Evolutionary conservation across 2,113 vertebrate genomes (phyloP), one percentile per base, ranked within the genome.

Genomic region (Lampris megalopsis): DNA sequence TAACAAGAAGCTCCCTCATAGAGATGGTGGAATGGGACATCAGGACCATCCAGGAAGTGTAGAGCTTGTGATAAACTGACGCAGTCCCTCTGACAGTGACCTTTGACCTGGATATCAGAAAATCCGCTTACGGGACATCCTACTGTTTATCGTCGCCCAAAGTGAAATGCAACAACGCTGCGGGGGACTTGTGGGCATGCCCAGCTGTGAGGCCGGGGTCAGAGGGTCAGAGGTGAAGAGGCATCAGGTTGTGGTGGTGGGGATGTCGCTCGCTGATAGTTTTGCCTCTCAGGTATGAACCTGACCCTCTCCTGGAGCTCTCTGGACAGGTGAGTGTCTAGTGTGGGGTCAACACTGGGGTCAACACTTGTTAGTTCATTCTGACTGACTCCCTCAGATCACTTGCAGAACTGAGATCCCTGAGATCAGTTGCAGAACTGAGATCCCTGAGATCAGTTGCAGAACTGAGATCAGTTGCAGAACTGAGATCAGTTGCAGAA

Each of bases 281-380:
- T 11, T 40, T 40, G 42, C 57, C 36, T 1, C 38, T 56, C 82
- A 88, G 86, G 75, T 68, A 92, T 92, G 90, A 90, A 73, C 43
- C 43, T 48, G 45, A 11, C 42, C 58, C 54, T 80, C 42, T 81
- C 79, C 71, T 75, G 79, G 84, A 82, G 67, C 60, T 72, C 84
- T 68, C 66, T 72, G 80, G 86, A 91, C 79, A 88, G 89, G 91
- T 92, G 79, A 89, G 88, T 84, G 36, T 60, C 8, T 1, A n/a
- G 13, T 56, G 4, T 56, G 43, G 43, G 24, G 24, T 24, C 24
- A 24, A 24, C 24, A 24, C 24, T 24, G 24, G 24, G 24, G 24
- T 24, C 24, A 24, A 24, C 24, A 24, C 24, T 24, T 24, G 24
- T 24, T 24, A 24, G 24, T 24, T 24, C 24, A 24, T 24, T 24